Evolutionary conservation across 2,113 vertebrate genomes (phyloP).

Genomic region (Phodopus roborovskii): DNA sequence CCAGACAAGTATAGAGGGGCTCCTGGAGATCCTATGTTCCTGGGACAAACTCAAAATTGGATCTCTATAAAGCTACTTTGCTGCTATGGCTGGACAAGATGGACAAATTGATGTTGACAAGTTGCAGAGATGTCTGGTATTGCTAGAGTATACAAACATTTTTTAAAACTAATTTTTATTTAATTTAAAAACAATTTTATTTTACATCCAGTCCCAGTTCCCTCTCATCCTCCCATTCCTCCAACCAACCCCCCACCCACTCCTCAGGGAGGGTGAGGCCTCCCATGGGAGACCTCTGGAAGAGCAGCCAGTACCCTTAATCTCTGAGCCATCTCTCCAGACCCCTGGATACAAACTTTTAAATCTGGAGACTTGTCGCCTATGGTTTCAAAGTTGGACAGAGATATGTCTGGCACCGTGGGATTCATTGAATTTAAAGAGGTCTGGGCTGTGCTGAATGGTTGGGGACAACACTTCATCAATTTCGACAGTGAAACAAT

Average conservation of each 20-base stretch:
- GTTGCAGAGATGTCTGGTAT: conserved; percentile 93
- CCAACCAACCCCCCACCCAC: too few species aligned
- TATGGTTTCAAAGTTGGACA: conserved; percentile 7
- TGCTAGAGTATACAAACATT: conserved; percentile 90
- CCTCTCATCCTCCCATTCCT: too few species aligned
- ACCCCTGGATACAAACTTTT: conserved; percentile 86
- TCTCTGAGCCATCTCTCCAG: too few species aligned
- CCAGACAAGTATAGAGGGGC: conserved; percentile 86
- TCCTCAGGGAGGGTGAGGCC: too few species aligned
- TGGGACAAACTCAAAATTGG: conserved; percentile 86
- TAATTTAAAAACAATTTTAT: too few species aligned
- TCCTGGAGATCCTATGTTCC: conserved; percentile 87
- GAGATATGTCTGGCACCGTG: conserved; percentile 91
- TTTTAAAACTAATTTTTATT: too few species aligned
- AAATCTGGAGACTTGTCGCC: background rate
- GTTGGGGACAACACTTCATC: conserved; percentile 92
- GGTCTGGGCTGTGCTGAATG: conserved; percentile 91
- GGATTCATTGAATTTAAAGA: conserved; percentile 96
- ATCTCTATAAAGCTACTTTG: conserved; percentile 89
- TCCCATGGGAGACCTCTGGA: too few species aligned
- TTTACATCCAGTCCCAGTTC: too few species aligned
- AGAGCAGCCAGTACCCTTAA: too few species aligned
- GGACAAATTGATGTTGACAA: conserved; percentile 95
- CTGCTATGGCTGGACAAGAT: conserved; percentile 89
- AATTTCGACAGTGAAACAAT: conserved; percentile 92